Percentiles rank a stretch among this genome's conserved stretches.
Evolutionary conservation across 1,140 invertebrate genomes (phyloP).

Genomic region (Leptonema lineaticorne): DNA sequence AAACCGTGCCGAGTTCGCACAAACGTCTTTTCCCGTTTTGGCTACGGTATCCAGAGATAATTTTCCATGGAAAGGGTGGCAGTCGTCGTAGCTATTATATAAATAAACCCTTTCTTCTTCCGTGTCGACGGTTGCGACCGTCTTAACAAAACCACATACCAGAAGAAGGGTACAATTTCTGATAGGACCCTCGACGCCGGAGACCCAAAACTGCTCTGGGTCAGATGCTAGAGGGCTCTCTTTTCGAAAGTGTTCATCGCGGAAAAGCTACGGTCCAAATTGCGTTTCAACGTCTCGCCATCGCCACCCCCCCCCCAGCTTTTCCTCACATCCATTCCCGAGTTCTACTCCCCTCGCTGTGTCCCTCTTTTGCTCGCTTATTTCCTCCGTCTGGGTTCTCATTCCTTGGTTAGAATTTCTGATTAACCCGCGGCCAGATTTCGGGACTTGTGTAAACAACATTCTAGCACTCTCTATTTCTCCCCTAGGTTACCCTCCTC

Average conservation of each 20-base stretch:
- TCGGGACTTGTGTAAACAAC: too few relatives aligned
- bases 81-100: conserved; percentile 18
- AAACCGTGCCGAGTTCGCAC: too few relatives aligned
- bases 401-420: too few relatives aligned
- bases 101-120: conserved; percentile 39
- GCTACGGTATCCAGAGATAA: conserved; percentile 8
- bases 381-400: too few relatives aligned
- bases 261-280: too few relatives aligned
- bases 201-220: background rate
- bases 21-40: too few relatives aligned
- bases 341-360: too few relatives aligned
- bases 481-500: too few relatives aligned
- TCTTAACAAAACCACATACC: conserved; percentile 35
- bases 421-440: too few relatives aligned
- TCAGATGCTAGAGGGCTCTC: background rate
- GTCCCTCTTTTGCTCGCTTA: too few relatives aligned
- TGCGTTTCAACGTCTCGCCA: background rate
- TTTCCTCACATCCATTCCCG: background rate
- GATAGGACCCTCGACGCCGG: conserved; percentile 21
- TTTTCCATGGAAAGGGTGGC: conserved; percentile 17
- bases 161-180: conserved; percentile 38
- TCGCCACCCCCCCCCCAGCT: background rate
- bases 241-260: conserved; percentile 30
- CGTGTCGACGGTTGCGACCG: conserved; percentile 16
- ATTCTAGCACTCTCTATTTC: too few relatives aligned